These are phyloP conservation scores for Hippocampus comes DNA, from an alignment of 2,113 vertebrate genomes.

Conservation along the genomic window DNA sequence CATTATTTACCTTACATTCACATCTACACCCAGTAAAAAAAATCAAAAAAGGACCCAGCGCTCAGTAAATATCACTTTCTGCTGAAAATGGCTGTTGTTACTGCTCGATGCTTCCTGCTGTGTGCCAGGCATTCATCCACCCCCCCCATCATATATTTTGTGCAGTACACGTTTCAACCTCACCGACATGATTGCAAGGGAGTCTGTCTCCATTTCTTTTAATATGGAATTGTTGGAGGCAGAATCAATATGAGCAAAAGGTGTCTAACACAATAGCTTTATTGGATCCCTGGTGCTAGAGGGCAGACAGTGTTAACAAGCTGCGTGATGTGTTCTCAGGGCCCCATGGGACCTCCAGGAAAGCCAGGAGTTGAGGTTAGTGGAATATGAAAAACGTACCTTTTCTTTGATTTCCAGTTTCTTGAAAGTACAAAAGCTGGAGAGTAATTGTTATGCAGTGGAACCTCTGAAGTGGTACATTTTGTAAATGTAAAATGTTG, in stretches of 20 bases:
- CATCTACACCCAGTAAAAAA: conserved; percentile 4
- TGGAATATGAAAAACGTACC: conserved; percentile 28
- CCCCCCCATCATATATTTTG: conserved; percentile 18
- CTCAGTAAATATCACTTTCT: conserved; percentile 18
- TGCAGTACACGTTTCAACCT: conserved; percentile 19
- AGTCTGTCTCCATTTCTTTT: conserved; percentile 48
- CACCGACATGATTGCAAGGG: conserved; percentile 45
- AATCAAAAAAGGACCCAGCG: conserved; percentile 6
- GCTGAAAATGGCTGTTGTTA: conserved; percentile 21
- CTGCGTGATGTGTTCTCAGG: conserved; percentile 75
- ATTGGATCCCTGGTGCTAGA: conserved; percentile 57
- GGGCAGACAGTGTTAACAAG: conserved; percentile 57
- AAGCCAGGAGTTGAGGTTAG: conserved; percentile 85
- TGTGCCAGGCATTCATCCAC: background rate
- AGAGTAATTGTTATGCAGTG: background rate
- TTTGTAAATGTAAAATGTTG: background rate
- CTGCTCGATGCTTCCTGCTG: background rate
- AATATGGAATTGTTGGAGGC: conserved; percentile 49
- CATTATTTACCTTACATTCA: conserved; percentile 27
- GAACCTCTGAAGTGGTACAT: conserved; percentile 5
- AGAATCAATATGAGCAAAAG: conserved; percentile 66
- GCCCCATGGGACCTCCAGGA: conserved; percentile 81
- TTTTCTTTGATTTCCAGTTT: conserved; percentile 1
- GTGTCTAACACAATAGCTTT: conserved; percentile 58
- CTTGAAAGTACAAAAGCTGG: background rate